Conservation (phyloP, 2,888 invertebrate genomes). For the Malacosoma neustria region DNA sequence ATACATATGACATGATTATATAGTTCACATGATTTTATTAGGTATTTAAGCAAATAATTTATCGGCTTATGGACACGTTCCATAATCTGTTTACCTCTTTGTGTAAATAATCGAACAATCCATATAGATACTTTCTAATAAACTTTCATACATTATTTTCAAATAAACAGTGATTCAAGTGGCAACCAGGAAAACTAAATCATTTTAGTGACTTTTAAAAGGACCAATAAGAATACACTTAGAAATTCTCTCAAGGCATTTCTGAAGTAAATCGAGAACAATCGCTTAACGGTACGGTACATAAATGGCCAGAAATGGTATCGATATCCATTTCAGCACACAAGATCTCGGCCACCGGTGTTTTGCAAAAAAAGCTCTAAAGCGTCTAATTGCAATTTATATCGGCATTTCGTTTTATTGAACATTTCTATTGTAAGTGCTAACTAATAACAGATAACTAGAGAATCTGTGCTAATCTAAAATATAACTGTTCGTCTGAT, state of each 20-base stretch:
- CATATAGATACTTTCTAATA: no score
- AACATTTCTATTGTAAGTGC: constrained; percentile 18
- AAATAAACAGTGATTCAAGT: no score
- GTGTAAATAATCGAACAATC: no score
- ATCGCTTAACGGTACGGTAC: constrained; percentile 15
- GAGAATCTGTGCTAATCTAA: constrained; percentile 15
- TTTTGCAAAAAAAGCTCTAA: constrained; percentile 15
- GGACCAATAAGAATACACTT: background rate
- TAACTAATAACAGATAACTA: constrained; percentile 19
- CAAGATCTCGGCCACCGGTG: constrained; percentile 9
- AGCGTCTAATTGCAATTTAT: constrained; percentile 27
- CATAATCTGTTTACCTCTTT: no score
- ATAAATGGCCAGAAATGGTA: constrained; percentile 11
- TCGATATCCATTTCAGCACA: constrained; percentile 12
- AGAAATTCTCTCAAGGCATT: background rate
- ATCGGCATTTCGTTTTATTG: constrained; percentile 17
- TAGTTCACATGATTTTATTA: no score
- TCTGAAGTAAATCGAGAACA: constrained; percentile 10
- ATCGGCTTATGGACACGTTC: no score
- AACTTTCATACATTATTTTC: no score
- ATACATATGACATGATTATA: no score
- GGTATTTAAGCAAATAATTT: no score
- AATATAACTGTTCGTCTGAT: constrained; percentile 16
- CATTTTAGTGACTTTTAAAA: background rate
- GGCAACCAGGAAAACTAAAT: constrained; percentile 2